Evolutionary conservation across 2,797 vertebrate species (phyloP).

Genomic region (Peromyscus melanophrys): DNA sequence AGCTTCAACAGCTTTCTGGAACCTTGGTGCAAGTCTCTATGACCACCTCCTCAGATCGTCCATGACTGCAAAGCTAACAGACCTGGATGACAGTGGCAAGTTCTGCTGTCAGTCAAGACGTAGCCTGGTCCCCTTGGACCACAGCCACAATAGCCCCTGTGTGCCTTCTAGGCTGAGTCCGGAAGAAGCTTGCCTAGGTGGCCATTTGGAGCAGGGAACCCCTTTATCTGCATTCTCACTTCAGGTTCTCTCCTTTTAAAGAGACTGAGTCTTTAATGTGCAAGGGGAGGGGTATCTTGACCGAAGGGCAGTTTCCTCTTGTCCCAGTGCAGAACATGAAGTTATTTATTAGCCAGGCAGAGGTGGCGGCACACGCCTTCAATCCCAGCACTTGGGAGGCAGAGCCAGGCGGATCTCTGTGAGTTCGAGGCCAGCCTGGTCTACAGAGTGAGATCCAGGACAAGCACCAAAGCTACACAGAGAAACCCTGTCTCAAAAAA

Average conservation of each 20-base stretch:
- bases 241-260: background rate
- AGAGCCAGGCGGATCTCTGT: too few species aligned
- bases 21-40: background rate
- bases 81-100: background rate
- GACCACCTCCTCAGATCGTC: background rate
- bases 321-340: background rate
- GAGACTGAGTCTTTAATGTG: background rate
- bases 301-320: background rate
- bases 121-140: background rate
- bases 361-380: too few species aligned
- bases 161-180: background rate
- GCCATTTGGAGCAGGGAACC: background rate
- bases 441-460: too few species aligned
- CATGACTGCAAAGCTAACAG: background rate
- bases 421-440: too few species aligned
- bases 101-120: background rate
- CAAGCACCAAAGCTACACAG: too few species aligned
- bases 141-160: background rate
- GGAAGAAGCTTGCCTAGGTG: background rate
- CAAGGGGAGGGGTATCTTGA: background rate
- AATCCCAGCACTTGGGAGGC: too few species aligned
- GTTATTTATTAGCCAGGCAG: background rate
- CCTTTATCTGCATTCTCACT: background rate
- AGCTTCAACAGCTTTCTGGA: background rate
- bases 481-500: too few species aligned